phyloP scores from a whole-genome alignment of 2,113 vertebrate genomes.

The Cervus canadensis region DNA sequence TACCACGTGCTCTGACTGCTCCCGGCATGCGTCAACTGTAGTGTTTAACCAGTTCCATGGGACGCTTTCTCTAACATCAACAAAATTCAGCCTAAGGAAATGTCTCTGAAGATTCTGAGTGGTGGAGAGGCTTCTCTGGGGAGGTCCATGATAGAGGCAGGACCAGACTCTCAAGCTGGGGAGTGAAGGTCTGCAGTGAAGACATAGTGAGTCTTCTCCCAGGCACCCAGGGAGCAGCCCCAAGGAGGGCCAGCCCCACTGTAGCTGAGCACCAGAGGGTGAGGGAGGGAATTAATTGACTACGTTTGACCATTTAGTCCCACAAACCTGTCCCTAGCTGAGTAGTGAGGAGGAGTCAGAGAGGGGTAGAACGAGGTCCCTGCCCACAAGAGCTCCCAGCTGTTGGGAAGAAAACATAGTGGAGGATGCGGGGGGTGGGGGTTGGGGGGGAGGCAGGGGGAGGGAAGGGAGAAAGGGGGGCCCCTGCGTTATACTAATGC shows the following conservation, averaged over 20 bases:
- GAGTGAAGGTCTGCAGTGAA: background rate
- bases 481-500: rapidly evolving
- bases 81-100: background rate
- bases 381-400: background rate
- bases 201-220: background rate
- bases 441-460: background rate
- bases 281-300: background rate
- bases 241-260: background rate
- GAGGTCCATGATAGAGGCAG: background rate
- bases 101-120: background rate
- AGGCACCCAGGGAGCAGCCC: background rate
- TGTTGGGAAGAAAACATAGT: background rate
- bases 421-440: too few species aligned
- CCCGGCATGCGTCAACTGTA: background rate
- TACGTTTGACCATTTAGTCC: background rate
- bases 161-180: background rate
- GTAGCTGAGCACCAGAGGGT: background rate
- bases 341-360: background rate
- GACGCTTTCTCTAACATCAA: background rate
- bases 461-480: background rate
- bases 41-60: background rate
- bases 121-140: background rate
- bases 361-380: background rate
- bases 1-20: background rate
- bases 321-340: background rate